phyloP scores from a whole-genome alignment of 64 coral and sea anemone species.

The Pocillopora verrucosa region DNA sequence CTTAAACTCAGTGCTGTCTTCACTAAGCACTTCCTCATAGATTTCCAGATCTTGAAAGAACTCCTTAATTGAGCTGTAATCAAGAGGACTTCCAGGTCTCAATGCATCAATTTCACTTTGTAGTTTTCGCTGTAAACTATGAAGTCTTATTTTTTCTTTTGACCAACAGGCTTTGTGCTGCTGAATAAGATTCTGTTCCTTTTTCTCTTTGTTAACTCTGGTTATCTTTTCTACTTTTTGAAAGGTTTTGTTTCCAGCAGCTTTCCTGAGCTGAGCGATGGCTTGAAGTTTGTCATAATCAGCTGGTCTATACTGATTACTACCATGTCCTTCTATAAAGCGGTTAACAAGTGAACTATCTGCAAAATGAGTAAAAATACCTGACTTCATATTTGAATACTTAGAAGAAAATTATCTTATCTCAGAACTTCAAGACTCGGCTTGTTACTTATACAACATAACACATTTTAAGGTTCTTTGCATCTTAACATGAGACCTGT shows the following conservation, averaged over 20 bases:
- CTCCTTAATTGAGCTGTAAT: constrained; percentile 65
- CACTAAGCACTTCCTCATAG: constrained; percentile 74
- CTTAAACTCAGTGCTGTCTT: constrained; percentile 79
- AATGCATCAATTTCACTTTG: constrained; percentile 84
- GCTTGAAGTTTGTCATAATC: constrained; percentile 96
- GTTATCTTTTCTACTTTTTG: constrained; percentile 88
- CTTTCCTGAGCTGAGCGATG: constrained; percentile 87
- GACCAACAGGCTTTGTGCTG: constrained; percentile 95
- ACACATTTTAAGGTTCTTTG: no score
- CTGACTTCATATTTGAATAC: not conserved
- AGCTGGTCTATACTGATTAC: constrained; percentile 78
- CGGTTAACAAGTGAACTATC: constrained; percentile 84
- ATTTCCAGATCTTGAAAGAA: constrained; percentile 91
- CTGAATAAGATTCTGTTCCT: constrained; percentile 86
- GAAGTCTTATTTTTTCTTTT: constrained; percentile 86
- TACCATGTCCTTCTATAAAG: constrained; percentile 74
- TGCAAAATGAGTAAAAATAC: constrained; percentile 27
- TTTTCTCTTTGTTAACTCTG: constrained; percentile 73
- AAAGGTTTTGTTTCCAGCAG: constrained; percentile 67
- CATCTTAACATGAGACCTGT: no score
- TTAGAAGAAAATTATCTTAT: no score
- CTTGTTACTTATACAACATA: no score
- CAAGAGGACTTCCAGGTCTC: constrained; percentile 68
- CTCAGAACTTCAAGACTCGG: no score
- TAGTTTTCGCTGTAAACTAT: constrained; percentile 68